phyloP scores from a whole-genome alignment of 2,797 vertebrate species.

The Scolopax bukidnonensis region DNA sequence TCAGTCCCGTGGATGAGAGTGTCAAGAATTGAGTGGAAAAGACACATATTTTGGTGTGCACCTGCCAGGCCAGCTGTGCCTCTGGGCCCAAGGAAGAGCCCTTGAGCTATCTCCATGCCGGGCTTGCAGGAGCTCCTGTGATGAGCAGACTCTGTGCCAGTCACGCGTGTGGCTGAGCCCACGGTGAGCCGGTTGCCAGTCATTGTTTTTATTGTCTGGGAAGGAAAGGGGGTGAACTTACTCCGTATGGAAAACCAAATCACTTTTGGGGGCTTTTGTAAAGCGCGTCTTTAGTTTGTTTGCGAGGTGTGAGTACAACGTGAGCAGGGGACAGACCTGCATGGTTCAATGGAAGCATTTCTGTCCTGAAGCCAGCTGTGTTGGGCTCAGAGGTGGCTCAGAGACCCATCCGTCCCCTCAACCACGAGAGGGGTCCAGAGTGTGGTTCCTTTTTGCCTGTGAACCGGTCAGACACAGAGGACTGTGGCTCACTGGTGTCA shows the following conservation, averaged over 20 bases:
- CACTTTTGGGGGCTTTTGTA: background rate
- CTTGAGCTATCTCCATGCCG: rapidly evolving
- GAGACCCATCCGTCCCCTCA: background rate
- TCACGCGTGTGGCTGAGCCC: rapidly evolving
- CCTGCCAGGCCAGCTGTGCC: background rate
- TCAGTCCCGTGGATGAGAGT: background rate
- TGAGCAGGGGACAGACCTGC: background rate
- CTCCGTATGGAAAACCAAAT: rapidly evolving
- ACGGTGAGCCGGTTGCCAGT: rapidly evolving
- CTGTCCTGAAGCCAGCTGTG: background rate
- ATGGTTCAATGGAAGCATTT: rapidly evolving
- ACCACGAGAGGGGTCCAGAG: rapidly evolving
- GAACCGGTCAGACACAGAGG: background rate
- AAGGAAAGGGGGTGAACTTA: background rate
- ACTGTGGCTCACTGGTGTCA: background rate
- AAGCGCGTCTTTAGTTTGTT: background rate
- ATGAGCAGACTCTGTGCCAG: rapidly evolving
- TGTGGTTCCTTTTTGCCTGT: background rate
- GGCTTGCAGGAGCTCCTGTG: background rate
- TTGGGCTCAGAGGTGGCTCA: background rate
- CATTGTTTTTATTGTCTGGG: rapidly evolving
- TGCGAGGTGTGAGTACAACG: background rate
- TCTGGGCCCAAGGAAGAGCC: background rate
- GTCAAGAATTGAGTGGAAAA: background rate
- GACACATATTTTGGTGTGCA: rapidly evolving